Base-by-base conservation (phyloP, 2,797 vertebrate genomes). In the Phataginus tricuspis region DNA sequence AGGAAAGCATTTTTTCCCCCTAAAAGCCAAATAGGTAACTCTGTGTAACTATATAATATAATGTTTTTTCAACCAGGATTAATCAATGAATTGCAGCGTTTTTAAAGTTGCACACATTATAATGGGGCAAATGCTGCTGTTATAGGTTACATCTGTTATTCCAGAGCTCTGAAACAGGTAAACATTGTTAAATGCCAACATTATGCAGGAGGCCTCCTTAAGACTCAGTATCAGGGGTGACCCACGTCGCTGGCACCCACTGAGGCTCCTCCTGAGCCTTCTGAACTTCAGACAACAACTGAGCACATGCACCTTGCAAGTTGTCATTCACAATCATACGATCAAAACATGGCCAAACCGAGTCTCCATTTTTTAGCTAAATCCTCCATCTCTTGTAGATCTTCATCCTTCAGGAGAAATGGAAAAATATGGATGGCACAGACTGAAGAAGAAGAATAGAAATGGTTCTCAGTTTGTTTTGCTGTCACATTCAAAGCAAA, bases 201-300 rank as follows among this genome's bases (percentile, higher is more conserved):
- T 94, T 45, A 96, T 61, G 57, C 77, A 92, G 96, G 72, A 90
- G 74, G 85, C 55, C 91, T 96, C 92, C 91, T 98, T 98, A 99
- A 45, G 98, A 97, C 92, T 98, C 98, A 0, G 95, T 51, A 7
- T 98, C 98, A 86, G 99, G 99, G 95, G 99, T 98, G 94, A 99
- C 99, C 99, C 99, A 99, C n/a, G 97, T 96, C 84, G 99, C 98
- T 2, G 99, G 99, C 61, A 99, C 99, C 99, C 99, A 99, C 98
- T 99, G 99, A 0, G 99, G 99, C 95, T 99, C 99, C 0, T 99
- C 99, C 97, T 99, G 99, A 5, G 99, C 99, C 93, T 97, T 98
- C 74, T 98, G 98, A 45, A 99, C 98, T 0, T 98, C 98, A 0
- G 98, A 98, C 95, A 99, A 97, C 97, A 99, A 97, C 97, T 99